phyloP scores from a whole-genome alignment of 1,140 invertebrate species.

The Lasioglossum albipes region DNA sequence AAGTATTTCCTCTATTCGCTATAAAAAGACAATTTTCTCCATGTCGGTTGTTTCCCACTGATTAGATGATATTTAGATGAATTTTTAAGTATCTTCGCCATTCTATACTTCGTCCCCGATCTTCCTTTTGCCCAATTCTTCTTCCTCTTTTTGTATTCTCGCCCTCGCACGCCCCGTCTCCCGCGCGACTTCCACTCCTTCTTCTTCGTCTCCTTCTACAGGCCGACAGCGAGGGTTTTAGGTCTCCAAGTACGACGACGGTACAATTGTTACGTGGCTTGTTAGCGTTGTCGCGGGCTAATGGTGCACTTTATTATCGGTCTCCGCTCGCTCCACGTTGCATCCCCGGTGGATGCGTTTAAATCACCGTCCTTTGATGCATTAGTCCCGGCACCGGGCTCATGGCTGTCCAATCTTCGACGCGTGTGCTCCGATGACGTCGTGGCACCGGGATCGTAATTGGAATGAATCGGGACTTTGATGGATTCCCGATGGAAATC shows the following conservation, averaged over 20 bases:
- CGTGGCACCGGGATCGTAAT: conserved; percentile 26
- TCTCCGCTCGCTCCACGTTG: conserved; percentile 17
- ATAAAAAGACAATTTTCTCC: no score
- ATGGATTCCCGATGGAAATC: no score
- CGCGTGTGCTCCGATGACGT: conserved; percentile 22
- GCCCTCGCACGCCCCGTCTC: conserved; percentile 47
- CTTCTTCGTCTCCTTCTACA: conserved; percentile 38
- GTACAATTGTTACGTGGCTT: conserved; percentile 77
- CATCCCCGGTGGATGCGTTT: conserved; percentile 23
- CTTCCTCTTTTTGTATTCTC: conserved; percentile 42
- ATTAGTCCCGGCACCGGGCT: conserved; percentile 27
- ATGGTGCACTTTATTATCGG: conserved; percentile 77
- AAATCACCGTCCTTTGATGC: conserved; percentile 49
- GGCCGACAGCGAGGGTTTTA: conserved; percentile 65
- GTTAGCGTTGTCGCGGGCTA: conserved; percentile 75
- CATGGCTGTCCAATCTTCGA: conserved; percentile 31
- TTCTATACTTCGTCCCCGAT: no score
- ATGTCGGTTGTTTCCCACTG: no score
- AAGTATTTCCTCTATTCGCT: no score
- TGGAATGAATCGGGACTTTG: conserved; percentile 9
- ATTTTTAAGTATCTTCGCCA: neutral
- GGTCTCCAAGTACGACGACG: conserved; percentile 73
- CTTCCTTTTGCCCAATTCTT: conserved; percentile 19
- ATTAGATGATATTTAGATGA: neutral
- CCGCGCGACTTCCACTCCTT: conserved; percentile 24